A percentile compares a stretch with the other conserved stretches of the same genome.
Conservation (phyloP, 2,113 vertebrate species). For the Odocoileus hemionus region DNA sequence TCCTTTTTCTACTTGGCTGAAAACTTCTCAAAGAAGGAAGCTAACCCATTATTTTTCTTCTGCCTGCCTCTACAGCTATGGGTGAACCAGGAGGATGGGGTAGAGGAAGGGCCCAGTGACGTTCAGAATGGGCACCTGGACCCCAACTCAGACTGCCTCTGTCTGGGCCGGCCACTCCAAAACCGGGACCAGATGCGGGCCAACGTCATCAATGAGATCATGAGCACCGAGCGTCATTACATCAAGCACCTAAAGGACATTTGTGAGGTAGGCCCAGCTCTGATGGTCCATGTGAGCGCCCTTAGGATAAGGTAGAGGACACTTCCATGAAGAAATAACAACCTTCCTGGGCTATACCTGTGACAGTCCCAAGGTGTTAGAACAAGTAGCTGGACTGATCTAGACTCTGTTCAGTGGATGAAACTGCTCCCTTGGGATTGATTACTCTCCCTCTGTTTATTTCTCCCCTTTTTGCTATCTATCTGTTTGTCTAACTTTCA, state of each 20-base stretch:
- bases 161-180: conserved; percentile 93
- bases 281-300: neutral
- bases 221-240: conserved; percentile 99
- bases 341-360: neutral
- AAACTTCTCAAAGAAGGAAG: conserved; percentile 7
- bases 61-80: conserved; percentile 86
- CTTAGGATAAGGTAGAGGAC: neutral
- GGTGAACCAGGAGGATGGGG: conserved; percentile 98
- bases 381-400: neutral
- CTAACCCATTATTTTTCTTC: conserved; percentile 44
- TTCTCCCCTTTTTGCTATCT: neutral
- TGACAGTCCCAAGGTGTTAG: neutral
- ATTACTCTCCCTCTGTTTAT: neutral
- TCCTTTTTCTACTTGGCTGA: neutral
- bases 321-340: neutral
- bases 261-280: conserved; percentile 87
- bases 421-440: neutral
- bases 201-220: conserved; percentile 99
- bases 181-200: conserved; percentile 99
- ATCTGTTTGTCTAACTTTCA: neutral
- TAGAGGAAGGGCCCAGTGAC: conserved; percentile 95
- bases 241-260: conserved; percentile 99
- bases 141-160: conserved; percentile 95
- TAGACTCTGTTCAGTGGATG: neutral
- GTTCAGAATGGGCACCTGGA: conserved; percentile 98